Evolutionary conservation across 1,140 invertebrate species (phyloP), one percentile per base, ranked within the genome.

Genomic region (Drosophila tani): DNA sequence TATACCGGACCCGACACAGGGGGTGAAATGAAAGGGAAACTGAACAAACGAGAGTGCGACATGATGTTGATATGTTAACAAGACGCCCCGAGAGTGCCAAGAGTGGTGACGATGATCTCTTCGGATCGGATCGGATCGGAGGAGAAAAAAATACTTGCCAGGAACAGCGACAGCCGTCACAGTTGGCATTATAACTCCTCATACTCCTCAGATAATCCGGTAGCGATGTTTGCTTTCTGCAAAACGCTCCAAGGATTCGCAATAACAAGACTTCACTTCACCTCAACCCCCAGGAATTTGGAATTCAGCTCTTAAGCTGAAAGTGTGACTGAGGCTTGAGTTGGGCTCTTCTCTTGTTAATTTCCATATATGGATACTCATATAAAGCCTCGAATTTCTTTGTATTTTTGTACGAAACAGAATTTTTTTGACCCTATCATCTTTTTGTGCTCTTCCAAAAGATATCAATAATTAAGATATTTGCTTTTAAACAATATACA

Each of bases 51-150:
- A 81, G 81, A 85, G 82, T 85, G 85, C 86, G 85, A 90, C 85
- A 90, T 86, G 85, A 90, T 90, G 86, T 90, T 90, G 85, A 90
- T 91, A 90, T 90, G 85, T 90, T 90, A 90, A 90, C 85, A 90
- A 90, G 85, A 90, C 86, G 88, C 82, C 79, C 79, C 75, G 75
- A 90, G 81, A 81, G 81, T 79, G 65, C 83, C 83, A 88, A 87
- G 49, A 51, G 83, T 86, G 79, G 81, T 83, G 73, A 76, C 67
- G 79, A 65, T 64, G 79, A 81, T 75, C 53, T 56, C 68, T 32
- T 71, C 60, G 50, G 40, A 41, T 79, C 81, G 51, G 51, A 55
- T 63, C 38, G 32, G 24, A 67, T 65, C 66, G 24, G 49, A 21
- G 27, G 7, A 49, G 17, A 53, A 32, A 53, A 32, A 49, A 58